phyloP scores from a whole-genome alignment of 2,888 invertebrate genomes.

The Euplexia lucipara region DNA sequence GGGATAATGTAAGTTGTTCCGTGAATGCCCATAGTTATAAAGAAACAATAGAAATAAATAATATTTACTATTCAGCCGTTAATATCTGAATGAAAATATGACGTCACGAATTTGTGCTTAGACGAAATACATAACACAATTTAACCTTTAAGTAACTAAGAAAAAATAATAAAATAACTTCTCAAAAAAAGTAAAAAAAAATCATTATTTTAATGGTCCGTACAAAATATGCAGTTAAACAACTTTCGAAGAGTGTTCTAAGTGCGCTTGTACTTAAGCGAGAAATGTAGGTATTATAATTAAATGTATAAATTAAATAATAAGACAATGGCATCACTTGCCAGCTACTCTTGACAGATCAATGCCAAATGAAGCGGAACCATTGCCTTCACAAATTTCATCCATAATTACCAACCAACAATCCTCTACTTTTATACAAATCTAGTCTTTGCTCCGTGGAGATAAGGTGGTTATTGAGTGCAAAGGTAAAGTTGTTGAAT shows the following conservation, averaged over 20 bases:
- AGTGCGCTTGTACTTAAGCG: neutral
- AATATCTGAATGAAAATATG: too few relatives aligned
- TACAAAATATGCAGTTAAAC: neutral
- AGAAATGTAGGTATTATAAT: constrained; percentile 37
- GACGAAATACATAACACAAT: too few relatives aligned
- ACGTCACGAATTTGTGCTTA: too few relatives aligned
- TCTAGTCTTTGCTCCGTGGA: constrained; percentile 36
- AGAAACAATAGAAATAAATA: neutral
- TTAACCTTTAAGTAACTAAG: neutral
- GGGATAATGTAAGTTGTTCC: neutral
- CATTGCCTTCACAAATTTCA: constrained; percentile 70
- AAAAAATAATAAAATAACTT: too few relatives aligned
- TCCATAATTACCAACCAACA: constrained; percentile 50
- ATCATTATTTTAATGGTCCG: too few relatives aligned
- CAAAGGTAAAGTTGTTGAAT: constrained; percentile 55
- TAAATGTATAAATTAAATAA: constrained; percentile 56
- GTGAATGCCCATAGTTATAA: neutral
- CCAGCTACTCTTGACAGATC: constrained; percentile 75
- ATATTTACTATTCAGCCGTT: neutral
- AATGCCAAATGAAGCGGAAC: constrained; percentile 83
- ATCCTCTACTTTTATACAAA: constrained; percentile 27
- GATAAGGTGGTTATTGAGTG: constrained; percentile 50
- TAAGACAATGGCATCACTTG: constrained; percentile 67
- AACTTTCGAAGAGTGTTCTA: neutral
- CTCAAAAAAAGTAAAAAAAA: too few relatives aligned